Conservation (phyloP, 1,140 invertebrate genomes). For the Orussus abietinus region DNA sequence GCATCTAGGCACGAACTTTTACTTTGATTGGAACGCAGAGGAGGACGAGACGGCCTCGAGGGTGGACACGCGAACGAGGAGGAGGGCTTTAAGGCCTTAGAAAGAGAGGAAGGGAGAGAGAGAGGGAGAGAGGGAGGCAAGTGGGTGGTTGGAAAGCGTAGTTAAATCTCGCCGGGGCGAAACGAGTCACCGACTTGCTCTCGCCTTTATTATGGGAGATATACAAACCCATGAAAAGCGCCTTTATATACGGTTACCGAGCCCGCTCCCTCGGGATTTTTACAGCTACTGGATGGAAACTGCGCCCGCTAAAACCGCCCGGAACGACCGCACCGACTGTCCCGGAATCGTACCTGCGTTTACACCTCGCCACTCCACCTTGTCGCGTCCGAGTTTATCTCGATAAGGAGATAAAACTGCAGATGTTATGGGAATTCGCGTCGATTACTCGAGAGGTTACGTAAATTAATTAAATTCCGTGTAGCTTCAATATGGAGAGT, state of each 20-base stretch:
- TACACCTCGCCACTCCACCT: constrained; percentile 1
- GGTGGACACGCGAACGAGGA: too few relatives aligned
- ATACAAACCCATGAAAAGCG: constrained; percentile 28
- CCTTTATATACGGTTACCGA: constrained; percentile 27
- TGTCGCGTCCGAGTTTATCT: too few relatives aligned
- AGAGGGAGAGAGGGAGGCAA: constrained; percentile 1
- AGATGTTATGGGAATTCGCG: too few relatives aligned
- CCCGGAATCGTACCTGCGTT: constrained; percentile 16
- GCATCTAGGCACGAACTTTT: constrained; percentile 26
- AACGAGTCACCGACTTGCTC: constrained; percentile 25
- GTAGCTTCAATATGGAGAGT: too few relatives aligned
- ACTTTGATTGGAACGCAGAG: constrained; percentile 28
- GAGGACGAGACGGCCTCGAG: background rate
- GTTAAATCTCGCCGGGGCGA: constrained; percentile 32
- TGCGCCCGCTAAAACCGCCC: constrained; percentile 27
- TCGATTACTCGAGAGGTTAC: too few relatives aligned
- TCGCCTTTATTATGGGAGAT: constrained; percentile 29
- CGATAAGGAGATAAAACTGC: too few relatives aligned
- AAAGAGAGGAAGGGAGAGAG: constrained; percentile 1
- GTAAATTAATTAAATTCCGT: too few relatives aligned
- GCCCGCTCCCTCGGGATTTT: constrained; percentile 26
- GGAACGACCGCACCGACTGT: constrained; percentile 28
- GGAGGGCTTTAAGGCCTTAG: background rate
- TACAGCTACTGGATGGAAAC: constrained; percentile 27
- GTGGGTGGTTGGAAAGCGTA: constrained; percentile 21